Conservation (phyloP, 2,888 invertebrate species). For the Sialis lutaria region DNA sequence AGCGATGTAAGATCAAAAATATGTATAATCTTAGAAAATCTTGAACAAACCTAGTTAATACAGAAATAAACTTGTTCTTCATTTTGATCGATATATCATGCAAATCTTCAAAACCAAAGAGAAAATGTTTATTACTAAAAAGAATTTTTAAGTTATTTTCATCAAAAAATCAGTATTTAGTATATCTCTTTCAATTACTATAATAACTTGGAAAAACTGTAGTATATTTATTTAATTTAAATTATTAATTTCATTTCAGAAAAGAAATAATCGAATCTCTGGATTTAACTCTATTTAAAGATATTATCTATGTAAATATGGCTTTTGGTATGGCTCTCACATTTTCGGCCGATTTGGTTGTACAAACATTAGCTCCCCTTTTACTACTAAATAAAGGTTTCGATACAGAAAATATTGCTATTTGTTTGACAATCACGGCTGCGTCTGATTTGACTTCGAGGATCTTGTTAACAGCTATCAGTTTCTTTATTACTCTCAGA, state of each 20-base stretch:
- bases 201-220: too few relatives aligned
- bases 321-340: slow-evolving; percentile 49
- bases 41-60: too few relatives aligned
- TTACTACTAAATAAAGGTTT: slow-evolving; percentile 39
- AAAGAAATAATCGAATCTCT: slow-evolving; percentile 36
- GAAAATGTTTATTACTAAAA: too few relatives aligned
- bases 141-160: too few relatives aligned
- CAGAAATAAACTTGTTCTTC: too few relatives aligned
- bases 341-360: slow-evolving; percentile 50
- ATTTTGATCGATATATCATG: too few relatives aligned
- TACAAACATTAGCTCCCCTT: slow-evolving; percentile 50
- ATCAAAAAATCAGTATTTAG: too few relatives aligned
- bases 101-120: too few relatives aligned
- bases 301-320: slow-evolving; percentile 47
- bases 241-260: slow-evolving; percentile 19
- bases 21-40: too few relatives aligned
- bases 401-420: slow-evolving; percentile 38
- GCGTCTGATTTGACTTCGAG: slow-evolving; percentile 48
- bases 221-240: too few relatives aligned
- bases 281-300: slow-evolving; percentile 42
- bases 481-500: slow-evolving; percentile 39
- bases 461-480: slow-evolving; percentile 40
- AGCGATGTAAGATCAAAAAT: too few relatives aligned
- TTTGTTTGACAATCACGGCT: slow-evolving; percentile 51
- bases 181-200: too few relatives aligned